phyloP scores from a whole-genome alignment of 2,888 invertebrate genomes.

The Scaptomyza flava region DNA sequence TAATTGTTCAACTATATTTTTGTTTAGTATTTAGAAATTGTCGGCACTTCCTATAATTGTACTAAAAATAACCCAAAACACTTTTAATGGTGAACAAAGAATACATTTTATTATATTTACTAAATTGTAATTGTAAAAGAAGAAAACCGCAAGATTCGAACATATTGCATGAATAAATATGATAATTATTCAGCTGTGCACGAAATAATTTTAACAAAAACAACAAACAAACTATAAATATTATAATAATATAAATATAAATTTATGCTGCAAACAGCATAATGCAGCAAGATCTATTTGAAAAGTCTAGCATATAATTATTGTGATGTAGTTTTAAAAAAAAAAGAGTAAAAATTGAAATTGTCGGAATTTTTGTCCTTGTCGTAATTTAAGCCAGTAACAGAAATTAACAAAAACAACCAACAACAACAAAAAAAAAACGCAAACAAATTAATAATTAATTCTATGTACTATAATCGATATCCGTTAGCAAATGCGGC shows the following conservation, averaged over 20 bases:
- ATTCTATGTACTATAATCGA: conserved; percentile 34
- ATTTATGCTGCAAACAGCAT: conserved; percentile 17
- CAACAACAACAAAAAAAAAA: conserved; percentile 4
- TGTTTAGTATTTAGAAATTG: conserved; percentile 28
- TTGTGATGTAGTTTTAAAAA: conserved; percentile 82
- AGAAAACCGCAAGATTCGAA: conserved; percentile 24
- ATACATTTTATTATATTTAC: conserved; percentile 27
- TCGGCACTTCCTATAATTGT: conserved; percentile 59
- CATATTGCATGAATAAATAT: conserved; percentile 41
- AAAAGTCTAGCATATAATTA: conserved; percentile 82
- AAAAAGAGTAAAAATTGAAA: conserved; percentile 46
- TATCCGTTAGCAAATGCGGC: conserved; percentile 18
- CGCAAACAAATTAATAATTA: conserved; percentile 26
- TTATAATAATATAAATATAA: conserved; percentile 20
- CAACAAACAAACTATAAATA: conserved; percentile 25
- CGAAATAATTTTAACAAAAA: conserved; percentile 49
- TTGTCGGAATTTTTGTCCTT: conserved; percentile 62
- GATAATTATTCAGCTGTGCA: conserved; percentile 59
- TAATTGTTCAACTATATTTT: conserved; percentile 19
- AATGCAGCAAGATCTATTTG: conserved; percentile 47
- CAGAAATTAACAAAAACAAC: conserved; percentile 35
- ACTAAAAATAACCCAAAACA: conserved; percentile 33
- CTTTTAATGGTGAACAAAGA: conserved; percentile 29
- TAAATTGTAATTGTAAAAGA: conserved; percentile 20
- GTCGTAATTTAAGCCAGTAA: conserved; percentile 62